Evolutionary conservation across 2,888 invertebrate species (phyloP).

Genomic region (Aphidoletes aphidimyza): DNA sequence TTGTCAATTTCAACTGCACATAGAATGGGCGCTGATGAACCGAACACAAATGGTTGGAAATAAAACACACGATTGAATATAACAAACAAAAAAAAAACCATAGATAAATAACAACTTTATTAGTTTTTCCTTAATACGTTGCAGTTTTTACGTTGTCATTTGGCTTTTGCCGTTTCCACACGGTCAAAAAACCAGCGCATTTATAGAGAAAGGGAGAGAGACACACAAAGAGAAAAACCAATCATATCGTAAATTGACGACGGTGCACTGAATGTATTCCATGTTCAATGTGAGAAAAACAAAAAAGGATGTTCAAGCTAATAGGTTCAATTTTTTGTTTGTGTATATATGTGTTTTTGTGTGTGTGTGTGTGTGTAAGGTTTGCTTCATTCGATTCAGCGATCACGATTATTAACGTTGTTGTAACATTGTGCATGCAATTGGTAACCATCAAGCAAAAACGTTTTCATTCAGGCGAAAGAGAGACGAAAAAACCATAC

Average conservation of each 20-base stretch:
- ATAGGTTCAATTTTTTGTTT: neutral
- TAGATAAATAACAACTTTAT: conserved; percentile 48
- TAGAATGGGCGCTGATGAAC: neutral
- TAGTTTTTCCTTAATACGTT: conserved; percentile 49
- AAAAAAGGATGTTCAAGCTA: conserved; percentile 41
- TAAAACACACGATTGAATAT: neutral
- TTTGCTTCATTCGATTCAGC: neutral
- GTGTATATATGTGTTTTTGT: neutral
- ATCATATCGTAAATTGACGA: conserved; percentile 49
- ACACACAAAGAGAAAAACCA: neutral
- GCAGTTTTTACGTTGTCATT: neutral
- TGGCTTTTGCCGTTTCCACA: neutral
- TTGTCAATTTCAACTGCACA: conserved; percentile 9
- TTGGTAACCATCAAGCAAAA: conserved; percentile 25
- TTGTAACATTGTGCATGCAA: conserved; percentile 35
- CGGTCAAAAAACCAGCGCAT: neutral
- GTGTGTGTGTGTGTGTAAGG: neutral
- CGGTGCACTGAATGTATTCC: conserved; percentile 27
- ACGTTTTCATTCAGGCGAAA: conserved; percentile 9
- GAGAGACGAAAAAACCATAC: neutral
- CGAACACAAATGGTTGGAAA: neutral
- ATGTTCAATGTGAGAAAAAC: conserved; percentile 45
- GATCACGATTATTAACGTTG: conserved; percentile 51
- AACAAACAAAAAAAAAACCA: too few relatives aligned
- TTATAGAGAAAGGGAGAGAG: neutral